Evolutionary conservation across 1,140 invertebrate species (phyloP), one percentile per base, ranked within the genome.

Genomic region (Xylocopa sonorina): DNA sequence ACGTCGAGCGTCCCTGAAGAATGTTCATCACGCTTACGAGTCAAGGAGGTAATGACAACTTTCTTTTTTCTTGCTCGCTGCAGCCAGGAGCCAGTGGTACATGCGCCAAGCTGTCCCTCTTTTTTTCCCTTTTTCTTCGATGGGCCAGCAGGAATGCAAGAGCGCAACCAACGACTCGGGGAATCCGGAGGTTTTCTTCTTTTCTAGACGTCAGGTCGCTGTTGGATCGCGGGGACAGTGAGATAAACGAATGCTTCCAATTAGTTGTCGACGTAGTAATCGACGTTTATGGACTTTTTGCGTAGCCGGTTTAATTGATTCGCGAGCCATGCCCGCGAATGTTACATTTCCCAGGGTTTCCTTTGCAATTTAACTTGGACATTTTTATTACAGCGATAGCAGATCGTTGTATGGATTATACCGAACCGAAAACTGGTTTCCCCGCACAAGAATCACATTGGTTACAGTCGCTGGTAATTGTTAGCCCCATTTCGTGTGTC

Each of bases 161-260:
- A 58, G 53, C 43, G 32, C 48, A 55, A 27, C 7, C 58, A 63
- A 41, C 27, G 14, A 32, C 62, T 63, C 74, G 29, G 18, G 21
- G 66, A 60, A 69, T 43, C 64, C 74, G 27, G 10, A 50, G 66
- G 34, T 71, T 71, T 71, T 48, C 34, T 62, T 32, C 32, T 62
- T 71, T 71, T 29, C 24, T 7, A 55, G 24, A 71, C 29, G 55
- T 50, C 16, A 29, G 67, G 14, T 41, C 32, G 64, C 32, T 24
- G 16, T 12, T 21, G 7, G 46, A 48, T 72, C 67, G 57, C 46
- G 24, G 27, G 21, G 12, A 63, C 67, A 55, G 69, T 57, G 58
- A 46, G 77, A 79, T 55, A 57, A 74, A 79, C n/a, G 68, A 6
- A 62, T 62, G 34, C 67, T 50, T 78, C 66, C 67, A 53, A 51